Conservation (phyloP, 2,113 vertebrate genomes). For the Otocyon megalotis region DNA sequence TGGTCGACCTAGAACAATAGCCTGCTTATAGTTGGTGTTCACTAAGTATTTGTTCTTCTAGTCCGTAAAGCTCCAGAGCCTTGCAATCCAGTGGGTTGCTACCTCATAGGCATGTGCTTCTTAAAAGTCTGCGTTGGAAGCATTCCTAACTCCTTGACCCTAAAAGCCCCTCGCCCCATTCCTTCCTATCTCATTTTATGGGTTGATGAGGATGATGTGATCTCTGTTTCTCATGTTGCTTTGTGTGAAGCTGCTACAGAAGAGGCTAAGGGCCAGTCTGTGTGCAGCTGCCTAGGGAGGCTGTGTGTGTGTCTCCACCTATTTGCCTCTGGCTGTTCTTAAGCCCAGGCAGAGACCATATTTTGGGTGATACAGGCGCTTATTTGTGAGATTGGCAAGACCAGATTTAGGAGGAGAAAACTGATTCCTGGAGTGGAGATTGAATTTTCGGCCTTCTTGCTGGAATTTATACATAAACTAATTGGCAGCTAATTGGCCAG, state of each 20-base stretch:
- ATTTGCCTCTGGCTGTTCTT: background rate
- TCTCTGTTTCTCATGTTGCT: background rate
- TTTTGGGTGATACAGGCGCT: background rate
- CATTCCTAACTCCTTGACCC: background rate
- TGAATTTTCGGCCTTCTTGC: slow-evolving; percentile 65
- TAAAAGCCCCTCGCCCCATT: background rate
- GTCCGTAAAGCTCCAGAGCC: background rate
- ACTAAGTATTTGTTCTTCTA: background rate
- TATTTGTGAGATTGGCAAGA: background rate
- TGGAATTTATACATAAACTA: slow-evolving; percentile 26
- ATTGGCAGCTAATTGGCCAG: slow-evolving; percentile 41
- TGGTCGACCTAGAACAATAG: no score
- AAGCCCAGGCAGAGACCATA: background rate
- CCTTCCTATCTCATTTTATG: background rate
- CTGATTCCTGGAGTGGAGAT: background rate
- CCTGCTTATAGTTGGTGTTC: background rate
- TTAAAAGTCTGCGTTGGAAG: background rate
- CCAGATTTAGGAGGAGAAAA: slow-evolving; percentile 63
- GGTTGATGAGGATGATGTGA: background rate
- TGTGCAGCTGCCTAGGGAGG: background rate
- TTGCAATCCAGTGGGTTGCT: background rate
- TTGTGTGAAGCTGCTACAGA: background rate
- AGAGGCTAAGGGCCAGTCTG: background rate
- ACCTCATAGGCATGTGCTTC: background rate
- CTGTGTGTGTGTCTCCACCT: background rate